Evolutionary conservation across 1,140 invertebrate species (phyloP).

Genomic region (Mamestra configurata): DNA sequence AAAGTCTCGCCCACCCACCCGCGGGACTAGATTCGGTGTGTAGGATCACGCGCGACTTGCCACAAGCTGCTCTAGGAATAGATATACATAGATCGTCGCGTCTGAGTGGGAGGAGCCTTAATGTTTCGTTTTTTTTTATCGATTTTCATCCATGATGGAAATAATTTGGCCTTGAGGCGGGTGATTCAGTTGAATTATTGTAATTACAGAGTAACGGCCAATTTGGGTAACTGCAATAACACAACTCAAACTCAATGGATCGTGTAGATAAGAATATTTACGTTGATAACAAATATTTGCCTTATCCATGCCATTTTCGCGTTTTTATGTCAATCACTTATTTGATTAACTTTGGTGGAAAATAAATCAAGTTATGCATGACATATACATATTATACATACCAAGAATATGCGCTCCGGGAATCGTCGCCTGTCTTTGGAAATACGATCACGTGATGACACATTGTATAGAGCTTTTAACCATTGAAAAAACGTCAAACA

Average conservation of each 20-base stretch:
- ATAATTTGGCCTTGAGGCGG: slow-evolving; percentile 7
- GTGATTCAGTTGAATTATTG: slow-evolving; percentile 11
- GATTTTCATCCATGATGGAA: slow-evolving; percentile 4
- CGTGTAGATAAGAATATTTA: not conserved
- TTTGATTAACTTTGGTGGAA: not conserved
- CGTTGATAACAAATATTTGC: not conserved
- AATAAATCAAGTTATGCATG: too few species aligned
- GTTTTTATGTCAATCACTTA: not conserved
- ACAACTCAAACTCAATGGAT: not conserved
- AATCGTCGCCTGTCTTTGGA: too few species aligned
- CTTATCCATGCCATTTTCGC: too few species aligned
- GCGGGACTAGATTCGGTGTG: too few species aligned
- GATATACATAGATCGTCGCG: not conserved
- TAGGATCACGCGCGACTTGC: not conserved
- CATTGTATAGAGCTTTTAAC: too few species aligned
- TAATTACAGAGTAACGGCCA: not conserved
- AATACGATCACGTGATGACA: too few species aligned
- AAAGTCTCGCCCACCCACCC: not conserved
- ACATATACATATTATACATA: too few species aligned
- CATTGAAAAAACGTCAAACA: too few species aligned
- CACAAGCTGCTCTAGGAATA: not conserved
- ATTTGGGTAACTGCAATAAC: not conserved
- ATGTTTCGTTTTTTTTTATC: slow-evolving; percentile 10
- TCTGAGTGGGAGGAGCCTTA: not conserved
- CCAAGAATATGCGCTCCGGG: too few species aligned